phyloP scores from a whole-genome alignment of 1,140 invertebrate species.

The Ceratoteleas bidentatus region DNA sequence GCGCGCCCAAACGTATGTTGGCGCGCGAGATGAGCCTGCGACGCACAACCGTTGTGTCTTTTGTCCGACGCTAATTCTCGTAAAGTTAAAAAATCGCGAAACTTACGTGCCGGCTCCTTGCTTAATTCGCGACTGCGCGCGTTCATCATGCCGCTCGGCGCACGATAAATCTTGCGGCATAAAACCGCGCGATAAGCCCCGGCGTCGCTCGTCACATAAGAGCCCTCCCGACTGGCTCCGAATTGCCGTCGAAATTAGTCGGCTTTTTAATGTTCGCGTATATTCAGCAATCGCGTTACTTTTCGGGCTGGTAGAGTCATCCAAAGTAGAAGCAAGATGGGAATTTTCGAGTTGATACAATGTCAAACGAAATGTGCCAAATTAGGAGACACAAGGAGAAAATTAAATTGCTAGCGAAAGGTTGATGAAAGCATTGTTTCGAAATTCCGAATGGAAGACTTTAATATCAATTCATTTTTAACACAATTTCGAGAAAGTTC shows the following conservation, averaged over 20 bases:
- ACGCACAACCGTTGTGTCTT: conserved; percentile 38
- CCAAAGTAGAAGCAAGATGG: too few relatives aligned
- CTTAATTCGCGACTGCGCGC: conserved; percentile 64
- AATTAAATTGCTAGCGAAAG: too few relatives aligned
- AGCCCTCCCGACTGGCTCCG: neutral
- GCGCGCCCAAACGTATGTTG: conserved; percentile 27
- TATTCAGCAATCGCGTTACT: conserved; percentile 10
- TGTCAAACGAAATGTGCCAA: too few relatives aligned
- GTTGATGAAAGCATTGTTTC: too few relatives aligned
- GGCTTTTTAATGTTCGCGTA: conserved; percentile 8
- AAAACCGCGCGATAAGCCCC: conserved; percentile 41
- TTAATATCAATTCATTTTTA: too few relatives aligned
- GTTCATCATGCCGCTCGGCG: conserved; percentile 64
- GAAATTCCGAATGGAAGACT: too few relatives aligned
- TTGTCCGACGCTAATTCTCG: conserved; percentile 42
- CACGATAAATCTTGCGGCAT: conserved; percentile 41
- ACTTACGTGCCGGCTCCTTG: conserved; percentile 55
- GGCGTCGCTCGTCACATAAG: conserved; percentile 17
- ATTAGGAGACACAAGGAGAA: too few relatives aligned
- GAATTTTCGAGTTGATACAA: too few relatives aligned
- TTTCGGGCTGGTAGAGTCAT: too few relatives aligned
- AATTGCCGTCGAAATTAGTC: conserved; percentile 19
- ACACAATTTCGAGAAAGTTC: too few relatives aligned
- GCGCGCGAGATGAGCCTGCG: conserved; percentile 30
- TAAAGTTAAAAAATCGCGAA: conserved; percentile 65